Evolutionary conservation across 2,888 invertebrate species (phyloP).

Genomic region (Acanthopleura granulata): DNA sequence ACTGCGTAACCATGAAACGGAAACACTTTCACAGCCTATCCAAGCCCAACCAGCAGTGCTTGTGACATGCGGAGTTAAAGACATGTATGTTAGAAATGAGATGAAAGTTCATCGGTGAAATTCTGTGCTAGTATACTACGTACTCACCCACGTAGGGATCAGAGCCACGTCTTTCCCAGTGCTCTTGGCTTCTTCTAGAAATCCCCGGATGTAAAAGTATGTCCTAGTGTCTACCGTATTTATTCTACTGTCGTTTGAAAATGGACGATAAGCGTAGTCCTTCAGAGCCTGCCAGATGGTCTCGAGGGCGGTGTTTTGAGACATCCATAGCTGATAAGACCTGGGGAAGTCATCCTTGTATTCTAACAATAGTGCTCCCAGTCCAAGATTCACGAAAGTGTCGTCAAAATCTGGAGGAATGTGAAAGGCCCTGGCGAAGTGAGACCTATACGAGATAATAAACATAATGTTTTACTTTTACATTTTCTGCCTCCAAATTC

Average conservation of each 20-base stretch:
- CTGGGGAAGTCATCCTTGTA: constrained; percentile 42
- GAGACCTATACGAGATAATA: constrained; percentile 25
- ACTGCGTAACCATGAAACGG: too few relatives aligned
- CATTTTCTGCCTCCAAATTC: too few relatives aligned
- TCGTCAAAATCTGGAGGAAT: constrained; percentile 65
- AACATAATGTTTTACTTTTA: too few relatives aligned
- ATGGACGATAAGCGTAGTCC: constrained; percentile 53
- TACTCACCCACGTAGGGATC: constrained; percentile 58
- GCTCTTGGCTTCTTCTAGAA: constrained; percentile 43
- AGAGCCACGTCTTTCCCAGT: constrained; percentile 46
- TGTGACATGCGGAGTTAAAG: too few relatives aligned
- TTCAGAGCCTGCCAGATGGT: constrained; percentile 53
- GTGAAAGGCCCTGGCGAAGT: constrained; percentile 43
- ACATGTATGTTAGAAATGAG: too few relatives aligned
- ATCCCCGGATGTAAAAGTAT: constrained; percentile 54
- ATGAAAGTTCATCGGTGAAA: too few relatives aligned
- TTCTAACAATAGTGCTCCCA: constrained; percentile 52
- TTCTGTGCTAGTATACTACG: too few relatives aligned
- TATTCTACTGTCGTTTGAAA: constrained; percentile 40
- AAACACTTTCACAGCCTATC: too few relatives aligned
- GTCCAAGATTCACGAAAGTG: constrained; percentile 59
- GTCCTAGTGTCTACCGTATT: constrained; percentile 57
- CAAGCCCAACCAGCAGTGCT: too few relatives aligned
- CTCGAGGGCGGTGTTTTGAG: constrained; percentile 52
- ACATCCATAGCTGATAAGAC: constrained; percentile 46